Percentiles rank a stretch among this genome's conserved stretches.
phyloP scores from a whole-genome alignment of 64 coral and sea anemone species.

The Acropora yongei region DNA sequence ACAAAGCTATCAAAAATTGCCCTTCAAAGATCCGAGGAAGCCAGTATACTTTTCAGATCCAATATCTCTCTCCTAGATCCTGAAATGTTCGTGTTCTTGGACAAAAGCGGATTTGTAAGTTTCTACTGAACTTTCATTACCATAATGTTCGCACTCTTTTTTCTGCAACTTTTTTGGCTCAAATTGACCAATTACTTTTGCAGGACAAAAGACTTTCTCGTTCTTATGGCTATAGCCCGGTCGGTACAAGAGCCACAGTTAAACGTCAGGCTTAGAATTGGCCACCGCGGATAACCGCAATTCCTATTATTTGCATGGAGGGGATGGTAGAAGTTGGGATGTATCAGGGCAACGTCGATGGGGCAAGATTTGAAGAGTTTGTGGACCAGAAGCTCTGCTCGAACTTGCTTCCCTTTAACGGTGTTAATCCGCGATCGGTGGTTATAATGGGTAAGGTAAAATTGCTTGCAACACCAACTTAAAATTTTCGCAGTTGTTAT shows the following conservation, averaged over 20 bases:
- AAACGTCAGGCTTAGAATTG: constrained; percentile 4
- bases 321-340: constrained; percentile 59
- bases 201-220: constrained; percentile 45
- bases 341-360: constrained; percentile 48
- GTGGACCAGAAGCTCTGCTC: constrained; percentile 43
- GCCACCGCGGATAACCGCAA: constrained; percentile 64
- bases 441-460: constrained; percentile 52
- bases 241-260: constrained; percentile 19
- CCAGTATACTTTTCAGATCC: constrained; percentile 10
- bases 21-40: constrained; percentile 51
- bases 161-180: no score
- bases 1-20: constrained; percentile 32
- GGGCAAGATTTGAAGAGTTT: constrained; percentile 39
- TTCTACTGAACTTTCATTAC: background rate
- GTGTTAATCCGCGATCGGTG: constrained; percentile 65
- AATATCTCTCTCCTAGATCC: constrained; percentile 38
- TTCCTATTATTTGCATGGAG: constrained; percentile 63
- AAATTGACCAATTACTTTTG: background rate
- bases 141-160: background rate
- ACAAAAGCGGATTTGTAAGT: constrained; percentile 73
- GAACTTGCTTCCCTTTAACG: constrained; percentile 63
- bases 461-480: constrained; percentile 20
- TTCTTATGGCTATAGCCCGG: constrained; percentile 23
- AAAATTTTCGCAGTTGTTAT: constrained; percentile 2
- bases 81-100: constrained; percentile 60